Percentiles rank a stretch among this genome's conserved stretches.
Conservation (phyloP, 2,113 vertebrate genomes). For the Brienomyrus brachyistius region DNA sequence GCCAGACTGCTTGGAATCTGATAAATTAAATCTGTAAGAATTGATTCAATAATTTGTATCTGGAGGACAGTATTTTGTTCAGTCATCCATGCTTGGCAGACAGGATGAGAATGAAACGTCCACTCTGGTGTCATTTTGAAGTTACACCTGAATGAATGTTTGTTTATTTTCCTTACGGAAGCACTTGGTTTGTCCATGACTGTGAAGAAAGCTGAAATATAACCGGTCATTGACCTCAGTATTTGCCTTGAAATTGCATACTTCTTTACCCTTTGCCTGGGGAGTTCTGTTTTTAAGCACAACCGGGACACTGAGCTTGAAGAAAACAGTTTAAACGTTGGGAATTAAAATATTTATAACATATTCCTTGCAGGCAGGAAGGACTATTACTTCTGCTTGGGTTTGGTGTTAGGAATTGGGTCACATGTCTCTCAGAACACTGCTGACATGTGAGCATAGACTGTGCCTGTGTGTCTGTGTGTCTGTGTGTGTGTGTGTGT, state of each 20-base stretch:
- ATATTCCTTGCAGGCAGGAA: not conserved
- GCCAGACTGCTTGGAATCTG: not conserved
- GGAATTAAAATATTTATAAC: slow-evolving; percentile 1
- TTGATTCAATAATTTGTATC: not conserved
- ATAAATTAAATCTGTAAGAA: not conserved
- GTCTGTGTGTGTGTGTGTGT: not conserved
- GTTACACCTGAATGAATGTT: not conserved
- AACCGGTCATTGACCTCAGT: not conserved
- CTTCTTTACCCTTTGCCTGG: not conserved
- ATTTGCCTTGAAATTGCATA: slow-evolving; percentile 2
- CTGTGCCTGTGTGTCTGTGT: not conserved
- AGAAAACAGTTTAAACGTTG: not conserved
- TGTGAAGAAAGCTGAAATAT: not conserved
- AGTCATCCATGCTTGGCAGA: not conserved
- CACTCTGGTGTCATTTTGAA: not conserved
- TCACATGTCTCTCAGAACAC: not conserved
- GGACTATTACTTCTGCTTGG: not conserved
- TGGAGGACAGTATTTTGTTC: not conserved
- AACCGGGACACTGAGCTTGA: not conserved
- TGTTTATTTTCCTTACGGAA: not conserved
- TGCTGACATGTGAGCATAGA: not conserved
- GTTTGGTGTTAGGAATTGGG: not conserved
- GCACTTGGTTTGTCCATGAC: not conserved
- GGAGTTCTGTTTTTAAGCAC: not conserved
- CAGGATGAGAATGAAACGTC: not conserved